These are phyloP conservation scores for Spea hammondii DNA, from an alignment of 2,797 vertebrate genomes.

Conservation along the genomic window DNA sequence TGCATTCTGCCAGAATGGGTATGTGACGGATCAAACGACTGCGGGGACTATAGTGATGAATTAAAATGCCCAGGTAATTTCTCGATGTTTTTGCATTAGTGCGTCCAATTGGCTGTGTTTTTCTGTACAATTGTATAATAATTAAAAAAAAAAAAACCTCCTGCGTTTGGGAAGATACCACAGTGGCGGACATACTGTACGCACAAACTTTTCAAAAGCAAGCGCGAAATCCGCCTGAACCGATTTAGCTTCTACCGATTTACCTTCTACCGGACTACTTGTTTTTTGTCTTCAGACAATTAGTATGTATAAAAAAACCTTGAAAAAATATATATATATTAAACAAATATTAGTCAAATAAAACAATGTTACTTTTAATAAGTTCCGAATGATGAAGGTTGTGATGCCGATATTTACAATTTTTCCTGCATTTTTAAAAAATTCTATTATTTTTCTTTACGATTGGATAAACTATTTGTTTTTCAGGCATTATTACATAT, in stretches of 20 bases:
- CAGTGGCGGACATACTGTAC: slow-evolving; percentile 9
- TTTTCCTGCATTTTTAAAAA: neutral
- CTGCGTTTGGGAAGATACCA: slow-evolving; percentile 4
- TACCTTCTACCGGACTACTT: neutral
- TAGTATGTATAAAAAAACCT: neutral
- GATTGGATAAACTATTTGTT: no score
- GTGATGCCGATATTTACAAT: neutral
- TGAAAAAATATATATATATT: no score
- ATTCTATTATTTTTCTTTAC: no score
- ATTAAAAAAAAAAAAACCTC: neutral
- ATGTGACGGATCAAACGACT: slow-evolving; percentile 93
- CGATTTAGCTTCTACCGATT: slow-evolving; percentile 1
- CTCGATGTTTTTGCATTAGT: slow-evolving; percentile 8
- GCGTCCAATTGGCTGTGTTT: slow-evolving; percentile 12
- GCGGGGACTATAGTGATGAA: slow-evolving; percentile 94
- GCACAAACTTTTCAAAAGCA: neutral
- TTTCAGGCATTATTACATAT: no score
- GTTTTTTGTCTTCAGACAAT: slow-evolving; percentile 4
- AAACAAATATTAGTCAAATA: no score
- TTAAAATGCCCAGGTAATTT: slow-evolving; percentile 82
- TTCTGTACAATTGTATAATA: neutral
- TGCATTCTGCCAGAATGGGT: slow-evolving; percentile 88
- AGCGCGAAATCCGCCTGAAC: neutral
- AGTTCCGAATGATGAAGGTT: neutral
- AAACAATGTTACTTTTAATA: neutral